Percentiles rank a stretch among this genome's conserved stretches.
These are phyloP conservation scores for Gavialis gangeticus DNA, from an alignment of 2,113 vertebrate species.

Conservation along the genomic window DNA sequence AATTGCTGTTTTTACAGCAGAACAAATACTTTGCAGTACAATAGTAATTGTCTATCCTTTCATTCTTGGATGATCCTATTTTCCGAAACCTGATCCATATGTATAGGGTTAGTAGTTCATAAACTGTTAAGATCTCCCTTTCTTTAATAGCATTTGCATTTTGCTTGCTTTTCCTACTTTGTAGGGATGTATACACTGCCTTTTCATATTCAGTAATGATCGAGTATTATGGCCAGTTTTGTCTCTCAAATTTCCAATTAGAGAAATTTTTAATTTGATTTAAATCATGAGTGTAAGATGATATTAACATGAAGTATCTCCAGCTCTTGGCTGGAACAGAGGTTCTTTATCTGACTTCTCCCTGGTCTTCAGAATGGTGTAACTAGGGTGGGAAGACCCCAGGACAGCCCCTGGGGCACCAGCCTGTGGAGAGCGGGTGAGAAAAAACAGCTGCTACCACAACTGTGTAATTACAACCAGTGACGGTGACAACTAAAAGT, in stretches of 20 bases:
- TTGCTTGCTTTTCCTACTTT: not conserved
- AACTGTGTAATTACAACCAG: too few species aligned
- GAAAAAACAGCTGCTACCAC: too few species aligned
- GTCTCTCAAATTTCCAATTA: not conserved
- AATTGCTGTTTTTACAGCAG: not conserved
- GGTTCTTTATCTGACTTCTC: not conserved
- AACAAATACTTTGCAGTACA: not conserved
- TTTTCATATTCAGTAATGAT: not conserved
- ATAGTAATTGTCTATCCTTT: not conserved
- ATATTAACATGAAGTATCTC: not conserved
- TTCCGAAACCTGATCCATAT: not conserved
- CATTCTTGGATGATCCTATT: not conserved
- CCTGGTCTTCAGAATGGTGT: not conserved
- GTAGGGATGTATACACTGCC: not conserved
- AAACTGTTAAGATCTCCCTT: not conserved
- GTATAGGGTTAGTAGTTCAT: not conserved
- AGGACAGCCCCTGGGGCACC: too few species aligned
- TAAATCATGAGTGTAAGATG: not conserved
- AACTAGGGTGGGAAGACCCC: too few species aligned
- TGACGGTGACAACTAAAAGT: too few species aligned
- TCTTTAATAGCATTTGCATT: not conserved
- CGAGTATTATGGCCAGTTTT: not conserved
- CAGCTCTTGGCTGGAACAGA: not conserved
- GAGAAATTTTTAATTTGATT: not conserved
- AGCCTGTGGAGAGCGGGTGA: too few species aligned